Evolutionary conservation across 2,888 invertebrate species (phyloP), one percentile per base, ranked within the genome.

Genomic region (Phlogophora meticulosa): DNA sequence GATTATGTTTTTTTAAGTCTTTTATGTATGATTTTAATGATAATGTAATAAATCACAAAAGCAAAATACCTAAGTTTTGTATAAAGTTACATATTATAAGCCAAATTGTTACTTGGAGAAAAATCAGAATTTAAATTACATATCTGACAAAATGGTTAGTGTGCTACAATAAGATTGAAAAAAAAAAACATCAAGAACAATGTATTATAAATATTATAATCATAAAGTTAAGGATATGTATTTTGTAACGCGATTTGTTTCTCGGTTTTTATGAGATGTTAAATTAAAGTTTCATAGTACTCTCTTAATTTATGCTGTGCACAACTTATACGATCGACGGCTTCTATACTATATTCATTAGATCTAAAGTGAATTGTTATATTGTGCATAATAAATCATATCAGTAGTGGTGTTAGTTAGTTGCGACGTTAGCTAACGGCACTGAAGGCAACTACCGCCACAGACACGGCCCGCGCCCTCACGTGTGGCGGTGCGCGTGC

Each of bases 131-230:
- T 95, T 95, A 95, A 93, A 94, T 93, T 88, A 95, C 95, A 95
- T 95, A 95, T 95, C 95, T 94, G 94, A 94, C 93, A 95, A 94
- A 94, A 95, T 95, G 95, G 95, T 95, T 95, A 95, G 95, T 95
- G 95, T 95, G 94, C 93, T 95, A 95, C 94, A 92, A 92, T 95
- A 94, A 94, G 94, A 91, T 92, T 92, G 91, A 91, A 90, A 90
- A 88, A 90, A 67, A 89, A 89, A 89, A 93, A 90, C 93, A 93
- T 91, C 93, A 94, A 93, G 90, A 93, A 93, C 94, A 93, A 92
- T 95, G 93, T 95, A 94, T 92, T 92, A 93, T 94, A 93, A 92
- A 93, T 93, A 91, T 93, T 89, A 89, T 94, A 94, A 95, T 94
- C 94, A 93, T 91, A 93, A 94, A 91, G 93, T 90, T 95, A 94